Evolutionary conservation across 2,888 invertebrate species (phyloP), one percentile per base, ranked within the genome.

Genomic region (Lasioglossum figueresi): DNA sequence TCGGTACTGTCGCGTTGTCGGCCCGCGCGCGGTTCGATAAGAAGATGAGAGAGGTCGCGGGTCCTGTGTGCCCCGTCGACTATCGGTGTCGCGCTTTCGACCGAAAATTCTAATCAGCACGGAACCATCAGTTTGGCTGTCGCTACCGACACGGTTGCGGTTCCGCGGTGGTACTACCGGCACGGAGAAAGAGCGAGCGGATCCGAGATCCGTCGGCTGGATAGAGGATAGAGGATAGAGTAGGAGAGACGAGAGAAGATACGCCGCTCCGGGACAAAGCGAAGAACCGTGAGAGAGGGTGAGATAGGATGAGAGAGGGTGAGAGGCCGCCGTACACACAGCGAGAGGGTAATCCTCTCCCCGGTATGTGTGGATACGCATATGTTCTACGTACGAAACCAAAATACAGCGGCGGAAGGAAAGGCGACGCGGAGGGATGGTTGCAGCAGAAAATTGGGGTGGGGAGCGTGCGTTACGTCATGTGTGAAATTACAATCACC

Each of bases 401-500:
- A 88, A 91, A 90, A 87, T 79, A 79, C 86, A 74, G 34, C 27
- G 31, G 31, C 8, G 19, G 27, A n/a, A 23, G 14, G 34, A 19
- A 80, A 76, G 52, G 82, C 56, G 85, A 81, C 63, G 79, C 31
- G 16, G 79, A 71, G 83, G 79, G 52, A 48, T 78, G 80, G 83
- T 74, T 78, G 83, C 78, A 83, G 81, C 82, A 82, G 85, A 84
- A 80, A 79, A 68, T 73, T 78, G 80, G 77, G 82, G 37, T 23
- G 68, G 68, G 40, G 68, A 78, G 84, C 82, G 83, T 79, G 88
- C 88, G 91, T 91, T 88, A 92, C 90, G 89, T 93, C 93, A 93
- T 93, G 93, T 92, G 93, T 93, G 93, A 94, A 94, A 94, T 94
- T 93, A 94, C 93, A 90, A 93, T 93, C 92, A 91, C 90, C 91